Base-by-base conservation (phyloP, 2,797 vertebrate genomes). In the Fringilla coelebs region DNA sequence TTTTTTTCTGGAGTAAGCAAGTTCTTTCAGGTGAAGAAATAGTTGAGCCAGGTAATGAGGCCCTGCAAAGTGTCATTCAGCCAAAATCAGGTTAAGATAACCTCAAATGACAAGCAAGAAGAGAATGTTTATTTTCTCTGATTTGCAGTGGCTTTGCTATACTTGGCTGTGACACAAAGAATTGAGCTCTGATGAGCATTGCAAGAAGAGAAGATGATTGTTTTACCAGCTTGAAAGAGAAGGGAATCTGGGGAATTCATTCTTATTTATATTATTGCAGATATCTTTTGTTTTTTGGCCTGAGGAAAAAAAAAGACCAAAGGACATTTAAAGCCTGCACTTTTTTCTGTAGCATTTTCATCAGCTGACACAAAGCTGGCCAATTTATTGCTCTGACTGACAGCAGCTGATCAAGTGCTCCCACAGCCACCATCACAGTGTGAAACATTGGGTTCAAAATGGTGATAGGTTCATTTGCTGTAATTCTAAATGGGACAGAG, bases 391-490 rank as follows among this genome's bases (percentile, higher is more conserved):
- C 93, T 87, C 91, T 94, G 93, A 96, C 90, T 96, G 96, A 95
- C 94, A 95, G 94, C 95, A 96, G 95, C 88, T 94, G 94, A 96
- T 96, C 95, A 97, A 96, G 91, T 89, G 84, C 62, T 97, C 96
- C 91, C 95, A 93, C 84, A 93, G 91, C 94, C 88, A 80, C 95
- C 70, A 97, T 96, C 95, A 95, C 90, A 95, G 91, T 87, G 94
- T 94, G 93, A 97, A 96, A 93, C 88, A 91, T 45, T 97, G 96
- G 90, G 96, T 94, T 97, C 96, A 97, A 94, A 97, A 96, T 96
- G 95, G 93, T 97, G 95, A 97, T 94, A 91, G 85, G 89, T 94
- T 96, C 93, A 96, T 96, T 96, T 93, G 84, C 93, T 80, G 79
- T 95, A 96, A 97, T 95, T 96, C 91, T 94, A 94, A 94, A 93